Base-by-base conservation (phyloP, 2,113 vertebrate species). In the Rafetus swinhoei region DNA sequence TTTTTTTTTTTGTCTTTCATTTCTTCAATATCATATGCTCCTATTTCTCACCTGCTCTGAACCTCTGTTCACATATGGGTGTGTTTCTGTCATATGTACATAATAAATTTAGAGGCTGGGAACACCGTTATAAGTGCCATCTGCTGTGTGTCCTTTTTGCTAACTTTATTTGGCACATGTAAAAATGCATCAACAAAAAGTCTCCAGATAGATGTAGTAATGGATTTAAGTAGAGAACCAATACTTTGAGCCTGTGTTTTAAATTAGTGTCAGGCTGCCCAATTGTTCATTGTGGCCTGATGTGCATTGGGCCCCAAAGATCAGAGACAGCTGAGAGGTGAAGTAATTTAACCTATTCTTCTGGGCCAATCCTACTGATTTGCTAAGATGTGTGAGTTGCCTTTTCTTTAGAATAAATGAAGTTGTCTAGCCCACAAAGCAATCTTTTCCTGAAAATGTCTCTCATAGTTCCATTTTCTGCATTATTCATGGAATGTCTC, bases 401-500 rank as follows among this genome's bases (percentile, higher is more conserved):
- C 82, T 93, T 95, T 95, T 91, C 90, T 92, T 93, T 35, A 62
- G 72, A 69, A 93, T 87, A 92, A 95, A 95, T 95, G 77, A 88
- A 65, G 52, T 88, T 91, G 88, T 85, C 95, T 91, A 90, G 69
- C 82, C 45, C 3, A 77, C 90, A 86, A 91, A 94, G 90, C 53
- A 76, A 93, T 79, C 95, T 94, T 56, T 69, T 91, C 84, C 92
- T 5, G 0, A 74, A 94, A 90, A 93, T 45, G 45, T 89, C 84
- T 82, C 87, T 92, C 87, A 24, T 86, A 29, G 0, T 72, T 81
- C 82, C 79, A 35, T 90, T 95, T 97, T 93, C 93, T 94, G 87
- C 94, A 91, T 93, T 92, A 87, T 93, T 96, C 90, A 87, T 86
- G 91, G 91, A 95, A 90, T 85, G 89, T 82, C n/a, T 87, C 93